phyloP scores from a whole-genome alignment of 1,140 invertebrate genomes.

The Hormaphis cornu region DNA sequence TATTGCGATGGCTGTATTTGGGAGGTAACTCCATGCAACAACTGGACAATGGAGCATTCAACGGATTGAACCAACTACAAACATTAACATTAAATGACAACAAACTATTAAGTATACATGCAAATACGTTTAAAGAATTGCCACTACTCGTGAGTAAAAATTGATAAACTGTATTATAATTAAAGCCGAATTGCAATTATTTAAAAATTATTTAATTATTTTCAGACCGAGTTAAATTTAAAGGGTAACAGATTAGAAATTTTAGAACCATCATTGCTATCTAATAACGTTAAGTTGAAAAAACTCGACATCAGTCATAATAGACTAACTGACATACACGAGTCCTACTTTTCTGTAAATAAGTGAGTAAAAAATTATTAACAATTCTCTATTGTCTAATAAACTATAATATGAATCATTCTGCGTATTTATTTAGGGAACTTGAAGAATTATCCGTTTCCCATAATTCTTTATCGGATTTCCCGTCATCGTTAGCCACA shows the following conservation, averaged over 20 bases:
- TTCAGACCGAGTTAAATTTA: slow-evolving; percentile 52
- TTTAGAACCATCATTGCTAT: slow-evolving; percentile 56
- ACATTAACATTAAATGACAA: slow-evolving; percentile 68
- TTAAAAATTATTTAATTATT: neutral
- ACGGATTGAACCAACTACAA: slow-evolving; percentile 61
- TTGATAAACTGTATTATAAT: neutral
- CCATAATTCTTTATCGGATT: slow-evolving; percentile 61
- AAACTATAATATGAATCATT: neutral
- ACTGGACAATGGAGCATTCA: slow-evolving; percentile 54
- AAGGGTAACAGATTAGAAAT: slow-evolving; percentile 65
- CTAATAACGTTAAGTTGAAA: slow-evolving; percentile 54
- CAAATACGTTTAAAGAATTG: slow-evolving; percentile 49
- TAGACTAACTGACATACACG: slow-evolving; percentile 57
- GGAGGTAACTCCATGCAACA: slow-evolving; percentile 65
- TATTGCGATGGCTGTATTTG: slow-evolving; percentile 61
- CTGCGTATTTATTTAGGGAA: slow-evolving; percentile 44
- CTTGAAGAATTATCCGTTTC: slow-evolving; percentile 66
- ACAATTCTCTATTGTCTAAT: neutral
- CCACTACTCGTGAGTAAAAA: slow-evolving; percentile 30
- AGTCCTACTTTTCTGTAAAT: slow-evolving; percentile 54
- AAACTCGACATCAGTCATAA: slow-evolving; percentile 68
- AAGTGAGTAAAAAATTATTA: slow-evolving; percentile 40
- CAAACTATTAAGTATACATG: slow-evolving; percentile 55
- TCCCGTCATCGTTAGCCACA: slow-evolving; percentile 59
- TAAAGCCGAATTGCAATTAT: neutral